These are phyloP conservation scores for Copidosoma floridanum DNA, from an alignment of 1,140 invertebrate species.

Conservation along the genomic window DNA sequence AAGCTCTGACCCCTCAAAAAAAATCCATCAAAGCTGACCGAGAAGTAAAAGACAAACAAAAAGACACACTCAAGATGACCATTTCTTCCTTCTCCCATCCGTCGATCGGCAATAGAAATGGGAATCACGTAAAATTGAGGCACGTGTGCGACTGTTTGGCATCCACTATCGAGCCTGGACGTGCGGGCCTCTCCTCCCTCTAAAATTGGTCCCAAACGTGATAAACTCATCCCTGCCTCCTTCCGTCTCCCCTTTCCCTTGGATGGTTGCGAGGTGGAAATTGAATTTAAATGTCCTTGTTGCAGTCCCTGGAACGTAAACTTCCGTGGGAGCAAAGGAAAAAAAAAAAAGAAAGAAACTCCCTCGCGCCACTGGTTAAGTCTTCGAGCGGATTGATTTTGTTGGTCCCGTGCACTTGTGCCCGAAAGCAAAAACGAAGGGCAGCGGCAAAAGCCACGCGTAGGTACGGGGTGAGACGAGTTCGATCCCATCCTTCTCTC, in stretches of 20 bases:
- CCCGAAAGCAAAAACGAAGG: neutral
- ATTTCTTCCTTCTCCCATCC: no score
- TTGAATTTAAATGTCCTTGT: slow-evolving; percentile 48
- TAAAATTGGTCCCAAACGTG: slow-evolving; percentile 48
- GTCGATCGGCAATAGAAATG: neutral
- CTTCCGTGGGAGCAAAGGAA: neutral
- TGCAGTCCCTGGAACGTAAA: slow-evolving; percentile 15
- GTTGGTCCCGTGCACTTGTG: slow-evolving; percentile 26
- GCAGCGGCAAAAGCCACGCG: slow-evolving; percentile 1
- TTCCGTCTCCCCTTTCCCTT: slow-evolving; percentile 3
- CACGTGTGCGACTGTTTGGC: neutral
- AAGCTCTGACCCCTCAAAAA: no score
- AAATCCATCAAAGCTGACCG: no score
- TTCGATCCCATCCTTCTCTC: slow-evolving; percentile 56
- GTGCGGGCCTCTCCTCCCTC: slow-evolving; percentile 28
- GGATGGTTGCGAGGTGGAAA: slow-evolving; percentile 37
- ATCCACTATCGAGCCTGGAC: slow-evolving; percentile 20
- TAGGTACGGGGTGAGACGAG: slow-evolving; percentile 33
- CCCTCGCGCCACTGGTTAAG: slow-evolving; percentile 44
- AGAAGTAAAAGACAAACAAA: no score
- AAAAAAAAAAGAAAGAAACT: neutral
- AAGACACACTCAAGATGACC: no score
- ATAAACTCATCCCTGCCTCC: slow-evolving; percentile 39
- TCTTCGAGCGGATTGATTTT: slow-evolving; percentile 56
- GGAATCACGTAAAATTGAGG: slow-evolving; percentile 33